phyloP scores from a whole-genome alignment of 2,888 invertebrate genomes.

The Parnassius orleans region DNA sequence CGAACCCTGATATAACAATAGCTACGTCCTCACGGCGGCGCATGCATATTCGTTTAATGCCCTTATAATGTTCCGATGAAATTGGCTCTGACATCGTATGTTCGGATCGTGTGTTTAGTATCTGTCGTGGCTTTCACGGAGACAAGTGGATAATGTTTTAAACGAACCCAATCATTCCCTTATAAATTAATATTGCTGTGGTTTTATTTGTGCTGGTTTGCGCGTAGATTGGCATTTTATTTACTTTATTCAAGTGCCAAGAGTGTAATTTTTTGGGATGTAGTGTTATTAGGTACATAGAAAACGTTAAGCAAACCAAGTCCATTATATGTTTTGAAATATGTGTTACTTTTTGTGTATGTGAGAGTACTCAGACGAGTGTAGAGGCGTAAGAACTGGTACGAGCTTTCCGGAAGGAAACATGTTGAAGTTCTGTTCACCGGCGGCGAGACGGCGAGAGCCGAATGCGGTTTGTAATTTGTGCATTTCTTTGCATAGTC shows the following conservation, averaged over 20 bases:
- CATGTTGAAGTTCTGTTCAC: slow-evolving; percentile 83
- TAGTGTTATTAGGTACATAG: background rate
- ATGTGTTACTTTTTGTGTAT: slow-evolving; percentile 28
- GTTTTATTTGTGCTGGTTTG: slow-evolving; percentile 35
- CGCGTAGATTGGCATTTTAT: slow-evolving; percentile 38
- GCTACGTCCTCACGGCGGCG: slow-evolving; percentile 68
- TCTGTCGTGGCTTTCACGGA: slow-evolving; percentile 61
- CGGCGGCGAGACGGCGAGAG: slow-evolving; percentile 77
- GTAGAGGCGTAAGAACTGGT: slow-evolving; percentile 35
- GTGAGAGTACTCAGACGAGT: slow-evolving; percentile 31
- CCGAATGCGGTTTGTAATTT: slow-evolving; percentile 70
- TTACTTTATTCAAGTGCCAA: slow-evolving; percentile 30
- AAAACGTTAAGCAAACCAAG: background rate
- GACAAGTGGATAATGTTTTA: slow-evolving; percentile 36
- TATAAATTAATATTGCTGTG: slow-evolving; percentile 26
- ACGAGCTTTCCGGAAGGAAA: slow-evolving; percentile 53
- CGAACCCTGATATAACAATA: slow-evolving; percentile 68
- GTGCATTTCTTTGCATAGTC: slow-evolving; percentile 1
- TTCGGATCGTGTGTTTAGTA: slow-evolving; percentile 59
- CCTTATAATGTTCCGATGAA: slow-evolving; percentile 77
- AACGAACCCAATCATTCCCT: slow-evolving; percentile 28
- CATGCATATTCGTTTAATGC: slow-evolving; percentile 78
- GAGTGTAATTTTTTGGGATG: slow-evolving; percentile 3
- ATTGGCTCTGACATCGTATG: slow-evolving; percentile 67
- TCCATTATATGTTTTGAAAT: background rate